Evolutionary conservation across 2,888 invertebrate species (phyloP), one percentile per base, ranked within the genome.

Genomic region (Cosmia pyralina): DNA sequence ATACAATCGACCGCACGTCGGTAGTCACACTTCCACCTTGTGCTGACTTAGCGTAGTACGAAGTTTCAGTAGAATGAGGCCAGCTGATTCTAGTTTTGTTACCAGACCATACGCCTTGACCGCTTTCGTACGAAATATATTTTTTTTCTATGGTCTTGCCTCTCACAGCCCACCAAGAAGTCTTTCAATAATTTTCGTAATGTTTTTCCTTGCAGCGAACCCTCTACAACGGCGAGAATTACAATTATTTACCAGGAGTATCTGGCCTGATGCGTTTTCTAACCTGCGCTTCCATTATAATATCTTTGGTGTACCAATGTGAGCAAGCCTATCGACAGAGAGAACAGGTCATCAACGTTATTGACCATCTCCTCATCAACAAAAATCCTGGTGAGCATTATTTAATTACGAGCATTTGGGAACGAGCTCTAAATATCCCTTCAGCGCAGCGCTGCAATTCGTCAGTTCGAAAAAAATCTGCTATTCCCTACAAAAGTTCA

Each of bases 351-450:
- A 80, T 93, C 22, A 84, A 83, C 22, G 86, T 92, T 15, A 90
- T 93, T 19, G 93, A 95, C 77, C 92, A 93, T 75, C 75, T 93
- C 2, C 88, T 94, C 15, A 73, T 93, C 69, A 89, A 91, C 77
- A 94, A 91, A 82, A 89, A 90, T 10, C 90, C 92, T 34, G 89
- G 95, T 94, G 88, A 90, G 72, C 13, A 41, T 44, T 7, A 28
- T 38, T 60, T 10, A 41, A 19, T 2, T 4, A 11, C 34, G 19
- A 19, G 19, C 19, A 46, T 46, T 62, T 62, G 7, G 6, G 17
- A 46, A 62, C 22, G 4, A 62, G 17, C 6, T 46, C 17, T 11
- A 59, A 59, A 60, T 22, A 60, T 44, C 4, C n/a, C 10, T 7
- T 8, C n/a, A 60, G 34, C 17, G 19, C 11, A 38, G 13, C 34